phyloP scores from a whole-genome alignment of 2,797 vertebrate genomes.

The Phalanger gymnotis region DNA sequence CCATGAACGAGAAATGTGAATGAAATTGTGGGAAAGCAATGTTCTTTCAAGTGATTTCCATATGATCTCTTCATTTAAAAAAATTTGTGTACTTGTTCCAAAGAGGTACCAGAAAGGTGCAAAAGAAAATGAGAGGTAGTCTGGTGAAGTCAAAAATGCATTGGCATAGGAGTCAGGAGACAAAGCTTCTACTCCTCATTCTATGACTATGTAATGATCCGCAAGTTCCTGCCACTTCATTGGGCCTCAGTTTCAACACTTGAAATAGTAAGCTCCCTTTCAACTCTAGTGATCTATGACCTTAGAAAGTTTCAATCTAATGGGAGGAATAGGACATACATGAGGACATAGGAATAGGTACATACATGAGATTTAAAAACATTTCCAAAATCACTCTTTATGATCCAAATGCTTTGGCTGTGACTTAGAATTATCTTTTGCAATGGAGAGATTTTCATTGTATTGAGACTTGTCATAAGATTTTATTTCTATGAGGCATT shows the following conservation, averaged over 20 bases:
- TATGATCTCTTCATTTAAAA: neutral
- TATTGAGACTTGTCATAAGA: conserved; percentile 14
- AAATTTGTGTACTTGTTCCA: neutral
- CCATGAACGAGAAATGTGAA: neutral
- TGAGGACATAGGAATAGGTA: too few species aligned
- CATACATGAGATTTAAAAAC: neutral
- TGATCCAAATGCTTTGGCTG: neutral
- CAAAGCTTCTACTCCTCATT: neutral
- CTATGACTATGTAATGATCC: neutral
- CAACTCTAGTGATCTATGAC: neutral
- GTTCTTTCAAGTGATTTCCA: conserved; percentile 16
- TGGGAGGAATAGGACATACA: neutral
- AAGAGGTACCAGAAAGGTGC: neutral
- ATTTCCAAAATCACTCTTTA: neutral
- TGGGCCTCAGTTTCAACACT: neutral
- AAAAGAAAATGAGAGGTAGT: neutral
- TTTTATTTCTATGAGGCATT: conserved; percentile 31
- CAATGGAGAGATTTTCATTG: neutral
- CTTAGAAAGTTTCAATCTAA: neutral
- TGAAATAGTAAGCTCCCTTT: neutral
- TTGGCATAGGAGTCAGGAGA: neutral
- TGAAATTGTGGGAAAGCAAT: conserved; percentile 3
- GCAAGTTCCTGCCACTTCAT: neutral
- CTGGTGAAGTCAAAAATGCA: neutral
- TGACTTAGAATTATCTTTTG: neutral